phyloP scores from a whole-genome alignment of 2,797 vertebrate species.

The Myripristis murdjan region DNA sequence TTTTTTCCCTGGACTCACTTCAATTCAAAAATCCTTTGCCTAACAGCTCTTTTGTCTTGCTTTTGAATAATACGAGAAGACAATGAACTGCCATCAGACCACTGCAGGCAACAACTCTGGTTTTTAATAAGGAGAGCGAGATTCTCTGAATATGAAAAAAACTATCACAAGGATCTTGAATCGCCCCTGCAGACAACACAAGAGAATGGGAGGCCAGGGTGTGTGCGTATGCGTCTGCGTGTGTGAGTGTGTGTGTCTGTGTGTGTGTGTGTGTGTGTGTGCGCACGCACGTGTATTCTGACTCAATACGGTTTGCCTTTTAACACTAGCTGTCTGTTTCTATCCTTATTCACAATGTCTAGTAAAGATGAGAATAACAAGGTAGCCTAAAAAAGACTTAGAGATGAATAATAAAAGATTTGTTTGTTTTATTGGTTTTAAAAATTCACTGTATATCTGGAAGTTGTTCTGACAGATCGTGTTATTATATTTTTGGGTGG shows the following conservation, averaged over 20 bases:
- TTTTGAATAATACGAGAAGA: conserved; percentile 83
- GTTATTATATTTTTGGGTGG: conserved; percentile 59
- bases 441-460: conserved; percentile 90
- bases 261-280: conserved; percentile 28
- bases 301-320: conserved; percentile 96
- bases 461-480: conserved; percentile 80
- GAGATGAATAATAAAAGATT: conserved; percentile 76
- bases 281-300: conserved; percentile 76
- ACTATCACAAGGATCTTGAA: conserved; percentile 64
- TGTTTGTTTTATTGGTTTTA: conserved; percentile 77
- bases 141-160: conserved; percentile 56
- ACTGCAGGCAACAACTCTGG: conserved; percentile 62
- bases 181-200: conserved; percentile 86
- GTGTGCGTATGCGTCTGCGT: conserved; percentile 32
- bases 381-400: conserved; percentile 90
- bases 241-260: no score
- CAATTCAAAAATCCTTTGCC: conserved; percentile 80
- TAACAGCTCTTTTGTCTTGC: conserved; percentile 89
- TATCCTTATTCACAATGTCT: conserved; percentile 94
- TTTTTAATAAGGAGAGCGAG: conserved; percentile 68
- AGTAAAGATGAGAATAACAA: conserved; percentile 93
- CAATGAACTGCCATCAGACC: conserved; percentile 65
- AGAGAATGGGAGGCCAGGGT: conserved; percentile 64
- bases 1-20: conserved; percentile 71
- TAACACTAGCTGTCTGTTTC: conserved; percentile 97